phyloP scores from a whole-genome alignment of 2,113 vertebrate genomes.

The Paradoxurus hermaphroditus region DNA sequence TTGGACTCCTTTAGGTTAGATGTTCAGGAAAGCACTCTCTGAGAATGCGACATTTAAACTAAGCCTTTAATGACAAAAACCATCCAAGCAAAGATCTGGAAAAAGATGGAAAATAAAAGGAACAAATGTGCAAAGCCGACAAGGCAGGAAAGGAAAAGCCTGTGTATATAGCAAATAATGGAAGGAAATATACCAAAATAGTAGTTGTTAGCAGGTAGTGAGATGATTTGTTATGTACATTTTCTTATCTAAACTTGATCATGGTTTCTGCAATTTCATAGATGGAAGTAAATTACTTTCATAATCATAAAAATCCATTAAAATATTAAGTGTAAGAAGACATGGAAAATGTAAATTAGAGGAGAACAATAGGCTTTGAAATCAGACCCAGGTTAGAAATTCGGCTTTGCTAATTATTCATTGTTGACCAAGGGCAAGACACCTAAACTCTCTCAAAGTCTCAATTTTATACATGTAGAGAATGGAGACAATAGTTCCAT shows the following conservation, averaged over 20 bases:
- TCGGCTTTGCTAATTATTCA: neutral
- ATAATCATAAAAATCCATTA: neutral
- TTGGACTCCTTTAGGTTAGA: neutral
- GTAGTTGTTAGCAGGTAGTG: neutral
- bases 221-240: neutral
- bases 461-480: neutral
- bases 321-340: neutral
- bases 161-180: neutral
- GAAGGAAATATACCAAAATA: constrained; percentile 12
- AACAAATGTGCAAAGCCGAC: neutral
- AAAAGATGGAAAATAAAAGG: neutral
- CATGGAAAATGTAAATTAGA: neutral
- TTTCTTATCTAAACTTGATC: neutral
- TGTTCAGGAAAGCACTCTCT: neutral
- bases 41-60: neutral
- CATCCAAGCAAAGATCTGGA: neutral
- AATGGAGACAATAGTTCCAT: neutral
- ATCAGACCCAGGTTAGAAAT: neutral
- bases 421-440: neutral
- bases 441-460: neutral
- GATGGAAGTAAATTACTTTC: neutral
- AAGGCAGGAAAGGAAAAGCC: neutral
- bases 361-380: neutral
- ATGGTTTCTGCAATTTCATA: neutral
- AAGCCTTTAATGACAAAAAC: neutral